These are phyloP conservation scores for Bombus ignitus DNA, from an alignment of 1,140 invertebrate genomes.

Conservation along the genomic window DNA sequence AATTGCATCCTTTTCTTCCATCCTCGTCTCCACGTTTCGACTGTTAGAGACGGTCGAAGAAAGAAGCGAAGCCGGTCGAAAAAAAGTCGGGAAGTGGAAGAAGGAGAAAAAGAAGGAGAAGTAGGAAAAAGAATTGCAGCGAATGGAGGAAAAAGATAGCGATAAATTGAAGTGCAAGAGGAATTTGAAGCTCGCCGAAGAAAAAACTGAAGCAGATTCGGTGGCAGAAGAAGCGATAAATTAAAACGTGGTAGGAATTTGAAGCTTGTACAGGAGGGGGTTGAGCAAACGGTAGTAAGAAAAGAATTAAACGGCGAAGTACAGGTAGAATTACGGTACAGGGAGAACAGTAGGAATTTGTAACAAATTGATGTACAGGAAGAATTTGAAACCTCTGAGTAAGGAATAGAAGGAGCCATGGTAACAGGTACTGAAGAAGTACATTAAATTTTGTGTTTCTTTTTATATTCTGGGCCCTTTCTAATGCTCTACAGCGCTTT, in stretches of 20 bases:
- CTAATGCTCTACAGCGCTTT: no score
- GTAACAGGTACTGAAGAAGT: conserved; percentile 30
- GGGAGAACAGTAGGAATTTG: conserved; percentile 12
- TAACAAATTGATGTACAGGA: conserved; percentile 37
- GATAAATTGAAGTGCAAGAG: conserved; percentile 32
- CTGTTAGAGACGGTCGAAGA: background rate
- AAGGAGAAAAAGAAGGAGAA: background rate
- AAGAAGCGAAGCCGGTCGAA: background rate
- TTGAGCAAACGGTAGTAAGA: background rate
- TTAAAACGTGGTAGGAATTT: conserved; percentile 37
- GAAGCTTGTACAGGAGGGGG: background rate
- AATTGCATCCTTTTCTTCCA: conserved; percentile 16
- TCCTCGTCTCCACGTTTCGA: background rate
- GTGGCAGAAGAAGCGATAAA: conserved; percentile 37
- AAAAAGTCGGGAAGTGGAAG: background rate
- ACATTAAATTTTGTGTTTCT: background rate
- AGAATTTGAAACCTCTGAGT: conserved; percentile 28
- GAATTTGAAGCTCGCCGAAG: conserved; percentile 22
- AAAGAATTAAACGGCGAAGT: conserved; percentile 4
- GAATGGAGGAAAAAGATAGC: background rate
- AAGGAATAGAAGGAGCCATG: background rate
- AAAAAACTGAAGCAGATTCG: conserved; percentile 33
- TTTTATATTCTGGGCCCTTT: background rate
- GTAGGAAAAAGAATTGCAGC: conserved; percentile 3
- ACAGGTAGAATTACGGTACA: background rate